Evolutionary conservation across 2,797 vertebrate genomes (phyloP).

Genomic region (Pangasius mekongensis): DNA sequence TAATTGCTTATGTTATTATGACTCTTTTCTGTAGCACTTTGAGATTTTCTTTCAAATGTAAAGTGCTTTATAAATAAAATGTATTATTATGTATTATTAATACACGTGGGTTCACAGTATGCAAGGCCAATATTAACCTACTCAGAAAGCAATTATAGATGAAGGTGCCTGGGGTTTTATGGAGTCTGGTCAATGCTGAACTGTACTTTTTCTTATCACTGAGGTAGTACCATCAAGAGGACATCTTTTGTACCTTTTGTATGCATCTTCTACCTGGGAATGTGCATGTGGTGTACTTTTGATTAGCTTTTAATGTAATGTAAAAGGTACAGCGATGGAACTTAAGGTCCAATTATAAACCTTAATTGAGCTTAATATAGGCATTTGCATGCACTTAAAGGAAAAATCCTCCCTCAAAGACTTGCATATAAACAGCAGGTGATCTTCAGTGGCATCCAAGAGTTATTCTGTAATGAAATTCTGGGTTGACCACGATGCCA

Average conservation of each 20-base stretch:
- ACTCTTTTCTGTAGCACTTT: too few relatives aligned
- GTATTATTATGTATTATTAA: too few relatives aligned
- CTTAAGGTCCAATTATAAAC: not conserved
- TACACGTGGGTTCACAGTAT: not conserved
- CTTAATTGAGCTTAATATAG: not conserved
- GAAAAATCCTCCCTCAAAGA: not conserved
- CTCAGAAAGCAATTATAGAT: not conserved
- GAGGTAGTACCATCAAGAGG: not conserved
- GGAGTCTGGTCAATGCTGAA: not conserved
- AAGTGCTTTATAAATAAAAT: too few relatives aligned
- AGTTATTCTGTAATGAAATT: not conserved
- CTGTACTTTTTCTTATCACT: not conserved
- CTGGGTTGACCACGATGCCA: not conserved
- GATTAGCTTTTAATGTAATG: not conserved
- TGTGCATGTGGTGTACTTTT: not conserved
- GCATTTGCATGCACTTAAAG: not conserved
- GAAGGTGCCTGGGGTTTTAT: not conserved
- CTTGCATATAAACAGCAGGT: not conserved
- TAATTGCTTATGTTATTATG: too few relatives aligned
- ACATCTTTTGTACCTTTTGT: not conserved
- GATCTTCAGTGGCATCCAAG: not conserved
- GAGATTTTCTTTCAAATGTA: too few relatives aligned
- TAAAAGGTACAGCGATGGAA: not conserved
- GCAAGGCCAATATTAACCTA: not conserved
- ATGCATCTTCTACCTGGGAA: not conserved